Evolutionary conservation across 2,888 invertebrate genomes (phyloP), one percentile per base, ranked within the genome.

Genomic region (Malachius bipustulatus): DNA sequence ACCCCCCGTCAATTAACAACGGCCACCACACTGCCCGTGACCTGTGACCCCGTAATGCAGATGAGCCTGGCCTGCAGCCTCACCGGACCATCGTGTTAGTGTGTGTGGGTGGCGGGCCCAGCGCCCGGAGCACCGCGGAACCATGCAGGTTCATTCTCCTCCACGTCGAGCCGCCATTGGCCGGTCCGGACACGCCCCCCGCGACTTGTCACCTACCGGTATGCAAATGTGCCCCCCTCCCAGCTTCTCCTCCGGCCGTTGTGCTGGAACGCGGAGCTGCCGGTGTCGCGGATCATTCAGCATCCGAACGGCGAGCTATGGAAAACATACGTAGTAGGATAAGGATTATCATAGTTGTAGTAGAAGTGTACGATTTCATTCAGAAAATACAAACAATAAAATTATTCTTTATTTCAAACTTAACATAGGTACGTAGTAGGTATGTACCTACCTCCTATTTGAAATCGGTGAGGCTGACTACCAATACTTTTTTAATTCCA

Each of bases 201-300:
- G 57, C 60, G 57, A 62, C 59, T 62, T 63, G 62, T 63, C 63
- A 63, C 62, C 63, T 63, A 62, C 63, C 61, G 62, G 63, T 63
- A 63, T 63, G 63, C 63, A 63, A 63, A 63, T 63, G 59, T n/a
- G n/a, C 52, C 55, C 56, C 57, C 55, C 56, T 50, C 50, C 48
- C 48, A 45, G 36, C 45, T 39, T 38, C 37, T 32, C 42, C 36
- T 32, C 39, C 9, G 29, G 11, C 29, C 32, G 32, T 11, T 8
- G 24, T 19, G n/a, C n/a, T n/a, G n/a, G n/a, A n/a, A n/a, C n/a
- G n/a, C n/a, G n/a, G n/a, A n/a, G n/a, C n/a, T n/a, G n/a, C n/a
- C n/a, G n/a, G n/a, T n/a, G n/a, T n/a, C n/a, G n/a, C n/a, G n/a
- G n/a, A n/a, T n/a, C n/a, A n/a, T n/a, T n/a, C n/a, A n/a, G n/a